Evolutionary conservation across 2,888 invertebrate genomes (phyloP), one percentile per base, ranked within the genome.

Genomic region (Eupelmus urozonus): DNA sequence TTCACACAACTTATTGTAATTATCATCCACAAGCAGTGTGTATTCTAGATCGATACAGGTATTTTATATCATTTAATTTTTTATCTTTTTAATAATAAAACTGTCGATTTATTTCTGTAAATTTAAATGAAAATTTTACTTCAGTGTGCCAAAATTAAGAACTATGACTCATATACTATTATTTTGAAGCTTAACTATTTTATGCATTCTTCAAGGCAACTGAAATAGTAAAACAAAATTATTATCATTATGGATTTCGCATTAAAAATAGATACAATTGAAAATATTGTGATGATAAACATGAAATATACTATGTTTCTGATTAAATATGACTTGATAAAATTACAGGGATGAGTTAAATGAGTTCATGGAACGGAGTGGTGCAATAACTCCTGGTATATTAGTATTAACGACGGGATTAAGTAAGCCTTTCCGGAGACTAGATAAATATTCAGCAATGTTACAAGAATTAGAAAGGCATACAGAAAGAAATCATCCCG

Each of bases 21-120:
- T 94, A 96, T 82, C 99, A 99, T 92, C 99, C 99, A 0, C 94
- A 94, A 90, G 98, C 98, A 82, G 98, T 98, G 62, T 96, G 96
- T 87, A 94, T 98, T 84, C 92, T 99, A 84, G 98, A 98, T 90
- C 96, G 96, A 89, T 96, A 96, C 89, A 97, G 96, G 97, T 98
- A 91, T 91, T 93, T 91, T 34, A n/a, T n/a, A 34, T 34, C 9
- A 45, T 45, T 13, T 13, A 45, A 13, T 45, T 45, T 45, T 45
- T 16, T 45, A 16, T 45, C 16, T 34, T 34, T 34, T 5, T 3
- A 34, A 34, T 34, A 34, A 34, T 34, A 2, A 45, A 45, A 45
- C 3, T 34, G 34, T 9, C n/a, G n/a, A 45, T 45, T 45, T 13
- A 45, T 45, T 7, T 45, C 13, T 45, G 16, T 16, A 13, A 45